phyloP scores from a whole-genome alignment of 2,888 invertebrate genomes.

The Dryococelus australis region DNA sequence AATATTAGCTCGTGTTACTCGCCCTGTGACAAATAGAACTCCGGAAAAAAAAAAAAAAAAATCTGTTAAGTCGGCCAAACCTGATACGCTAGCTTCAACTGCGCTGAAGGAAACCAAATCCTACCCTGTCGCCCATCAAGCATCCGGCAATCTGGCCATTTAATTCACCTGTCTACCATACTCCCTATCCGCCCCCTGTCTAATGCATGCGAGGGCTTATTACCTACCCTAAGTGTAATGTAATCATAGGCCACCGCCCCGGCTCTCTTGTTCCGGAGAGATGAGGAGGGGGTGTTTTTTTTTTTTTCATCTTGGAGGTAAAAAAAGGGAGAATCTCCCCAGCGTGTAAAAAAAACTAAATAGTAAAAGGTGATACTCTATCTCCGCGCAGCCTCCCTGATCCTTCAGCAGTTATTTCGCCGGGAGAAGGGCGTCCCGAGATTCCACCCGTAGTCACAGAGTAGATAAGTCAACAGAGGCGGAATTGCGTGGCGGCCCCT shows the following conservation, averaged over 20 bases:
- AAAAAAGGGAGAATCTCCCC: neutral
- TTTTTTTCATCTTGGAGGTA: neutral
- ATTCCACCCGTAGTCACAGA: neutral
- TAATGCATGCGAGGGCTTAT: neutral
- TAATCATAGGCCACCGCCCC: neutral
- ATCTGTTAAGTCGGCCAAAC: too few species aligned
- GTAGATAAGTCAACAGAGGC: neutral
- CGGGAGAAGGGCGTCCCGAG: neutral
- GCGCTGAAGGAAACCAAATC: neutral
- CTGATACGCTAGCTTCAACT: too few species aligned
- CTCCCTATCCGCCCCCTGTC: neutral
- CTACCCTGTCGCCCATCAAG: neutral
- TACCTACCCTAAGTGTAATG: constrained; percentile 16
- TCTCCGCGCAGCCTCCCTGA: neutral
- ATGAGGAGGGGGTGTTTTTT: neutral
- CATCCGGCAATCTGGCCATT: neutral
- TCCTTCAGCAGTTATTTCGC: constrained; percentile 1
- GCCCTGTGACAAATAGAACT: too few species aligned
- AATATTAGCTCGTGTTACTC: too few species aligned
- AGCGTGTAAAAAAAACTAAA: neutral
- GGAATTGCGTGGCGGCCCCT: too few species aligned
- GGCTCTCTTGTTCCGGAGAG: neutral
- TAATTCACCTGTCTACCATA: neutral
- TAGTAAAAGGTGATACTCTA: neutral
- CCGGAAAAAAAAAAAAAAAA: too few species aligned